Conservation (phyloP, 2,113 vertebrate species). For the Beaufortia kweichowensis region DNA sequence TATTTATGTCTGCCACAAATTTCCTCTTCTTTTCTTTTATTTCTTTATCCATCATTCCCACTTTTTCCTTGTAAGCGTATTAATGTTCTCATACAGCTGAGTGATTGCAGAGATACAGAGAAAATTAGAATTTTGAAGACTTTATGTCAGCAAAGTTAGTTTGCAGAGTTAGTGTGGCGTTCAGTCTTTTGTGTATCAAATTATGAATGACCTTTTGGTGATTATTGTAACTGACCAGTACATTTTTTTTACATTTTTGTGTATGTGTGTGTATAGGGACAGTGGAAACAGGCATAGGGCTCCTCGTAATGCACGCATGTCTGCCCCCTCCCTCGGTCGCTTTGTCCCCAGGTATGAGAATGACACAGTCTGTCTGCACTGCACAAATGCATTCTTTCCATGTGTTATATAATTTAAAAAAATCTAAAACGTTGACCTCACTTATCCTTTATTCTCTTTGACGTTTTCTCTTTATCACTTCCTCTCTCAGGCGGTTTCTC, state of each 20-base stretch:
- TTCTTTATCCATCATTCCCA: slow-evolving; percentile 21
- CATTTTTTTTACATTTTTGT: no score
- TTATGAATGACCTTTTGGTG: neutral
- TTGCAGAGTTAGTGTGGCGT: no score
- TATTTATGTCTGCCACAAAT: slow-evolving; percentile 13
- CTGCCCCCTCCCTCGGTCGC: slow-evolving; percentile 89
- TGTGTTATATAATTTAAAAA: neutral
- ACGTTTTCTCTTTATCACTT: neutral
- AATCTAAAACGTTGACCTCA: neutral
- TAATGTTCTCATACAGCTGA: neutral
- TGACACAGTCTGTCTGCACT: neutral
- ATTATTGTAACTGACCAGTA: neutral
- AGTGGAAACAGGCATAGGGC: slow-evolving; percentile 90
- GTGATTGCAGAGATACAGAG: neutral
- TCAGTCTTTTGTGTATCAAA: neutral
- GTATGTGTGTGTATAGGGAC: slow-evolving; percentile 59
- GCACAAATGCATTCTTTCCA: slow-evolving; percentile 1
- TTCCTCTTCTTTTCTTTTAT: neutral
- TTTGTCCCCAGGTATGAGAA: slow-evolving; percentile 86
- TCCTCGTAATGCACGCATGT: slow-evolving; percentile 92
- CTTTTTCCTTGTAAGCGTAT: neutral
- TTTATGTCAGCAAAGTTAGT: no score
- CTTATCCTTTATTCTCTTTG: neutral
- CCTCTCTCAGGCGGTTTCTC: slow-evolving; percentile 82
- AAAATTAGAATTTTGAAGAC: neutral